Percentiles rank a stretch among this genome's conserved stretches.
These are phyloP conservation scores for Rafetus swinhoei DNA, from an alignment of 2,113 vertebrate genomes.

Conservation along the genomic window DNA sequence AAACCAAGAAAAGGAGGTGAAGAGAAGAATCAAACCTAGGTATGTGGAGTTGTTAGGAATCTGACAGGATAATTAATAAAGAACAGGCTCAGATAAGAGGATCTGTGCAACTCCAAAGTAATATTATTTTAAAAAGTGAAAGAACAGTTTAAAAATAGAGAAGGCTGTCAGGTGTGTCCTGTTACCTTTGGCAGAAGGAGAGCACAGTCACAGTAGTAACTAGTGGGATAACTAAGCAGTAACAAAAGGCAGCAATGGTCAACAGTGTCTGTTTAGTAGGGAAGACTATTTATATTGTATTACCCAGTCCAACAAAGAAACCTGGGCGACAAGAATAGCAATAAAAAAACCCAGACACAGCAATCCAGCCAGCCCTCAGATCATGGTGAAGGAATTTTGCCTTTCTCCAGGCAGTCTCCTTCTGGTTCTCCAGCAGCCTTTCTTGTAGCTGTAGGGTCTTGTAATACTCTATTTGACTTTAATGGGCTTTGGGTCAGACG, in stretches of 20 bases:
- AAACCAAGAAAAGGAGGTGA: fast-evolving
- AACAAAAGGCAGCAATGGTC: neutral
- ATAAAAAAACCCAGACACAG: neutral
- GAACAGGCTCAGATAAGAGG: neutral
- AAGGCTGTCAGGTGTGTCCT: neutral
- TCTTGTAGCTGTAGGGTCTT: neutral
- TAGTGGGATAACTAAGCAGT: neutral
- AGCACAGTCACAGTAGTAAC: neutral
- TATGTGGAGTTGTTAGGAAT: neutral
- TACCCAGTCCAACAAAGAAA: neutral
- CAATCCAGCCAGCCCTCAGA: neutral
- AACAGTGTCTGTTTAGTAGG: neutral
- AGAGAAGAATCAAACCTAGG: neutral
- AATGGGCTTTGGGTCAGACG: neutral
- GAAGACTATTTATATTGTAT: neutral
- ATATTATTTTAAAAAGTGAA: neutral
- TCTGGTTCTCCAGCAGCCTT: neutral
- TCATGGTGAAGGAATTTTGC: neutral
- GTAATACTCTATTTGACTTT: neutral
- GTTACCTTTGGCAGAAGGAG: neutral
- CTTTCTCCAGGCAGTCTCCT: neutral
- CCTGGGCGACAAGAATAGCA: neutral
- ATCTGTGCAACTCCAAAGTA: neutral
- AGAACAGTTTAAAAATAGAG: neutral
- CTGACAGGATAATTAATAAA: neutral